Evolutionary conservation across 2,888 invertebrate species (phyloP).

Genomic region (Chydorus sphaericus): DNA sequence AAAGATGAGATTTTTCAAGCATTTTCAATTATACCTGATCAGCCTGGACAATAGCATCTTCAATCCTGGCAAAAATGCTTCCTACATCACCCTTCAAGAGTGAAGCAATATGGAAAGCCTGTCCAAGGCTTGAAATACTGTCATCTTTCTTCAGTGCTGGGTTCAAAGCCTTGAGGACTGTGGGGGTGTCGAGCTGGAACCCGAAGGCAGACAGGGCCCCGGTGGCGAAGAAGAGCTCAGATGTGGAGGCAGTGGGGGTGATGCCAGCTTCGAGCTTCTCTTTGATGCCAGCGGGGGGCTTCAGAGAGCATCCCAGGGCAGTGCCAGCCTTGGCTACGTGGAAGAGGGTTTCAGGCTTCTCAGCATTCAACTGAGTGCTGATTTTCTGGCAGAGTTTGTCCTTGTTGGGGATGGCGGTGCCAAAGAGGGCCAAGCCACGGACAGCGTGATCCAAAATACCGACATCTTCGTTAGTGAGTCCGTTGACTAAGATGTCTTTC

Average conservation of each 20-base stretch:
- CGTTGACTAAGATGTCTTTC: not conserved
- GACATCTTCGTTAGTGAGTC: constrained; percentile 4
- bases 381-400: constrained; percentile 7
- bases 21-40: constrained; percentile 39
- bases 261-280: constrained; percentile 7
- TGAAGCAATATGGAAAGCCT: constrained; percentile 67
- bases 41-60: constrained; percentile 85
- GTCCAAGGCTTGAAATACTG: constrained; percentile 61
- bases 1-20: not conserved
- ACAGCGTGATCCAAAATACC: constrained; percentile 3
- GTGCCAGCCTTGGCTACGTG: not conserved
- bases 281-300: not conserved
- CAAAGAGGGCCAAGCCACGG: constrained; percentile 1
- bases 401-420: constrained; percentile 5
- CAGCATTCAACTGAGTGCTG: not conserved
- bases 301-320: not conserved
- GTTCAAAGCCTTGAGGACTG: constrained; percentile 54
- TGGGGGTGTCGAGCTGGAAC: constrained; percentile 40
- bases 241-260: not conserved
- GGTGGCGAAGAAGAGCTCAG: constrained; percentile 12
- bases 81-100: constrained; percentile 51
- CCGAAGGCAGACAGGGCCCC: constrained; percentile 12
- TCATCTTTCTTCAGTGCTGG: constrained; percentile 72
- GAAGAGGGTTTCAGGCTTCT: not conserved
- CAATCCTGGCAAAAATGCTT: constrained; percentile 57